These are phyloP conservation scores for Gastracanthus pulcherrimus DNA, from an alignment of 2,888 invertebrate genomes.

Conservation along the genomic window DNA sequence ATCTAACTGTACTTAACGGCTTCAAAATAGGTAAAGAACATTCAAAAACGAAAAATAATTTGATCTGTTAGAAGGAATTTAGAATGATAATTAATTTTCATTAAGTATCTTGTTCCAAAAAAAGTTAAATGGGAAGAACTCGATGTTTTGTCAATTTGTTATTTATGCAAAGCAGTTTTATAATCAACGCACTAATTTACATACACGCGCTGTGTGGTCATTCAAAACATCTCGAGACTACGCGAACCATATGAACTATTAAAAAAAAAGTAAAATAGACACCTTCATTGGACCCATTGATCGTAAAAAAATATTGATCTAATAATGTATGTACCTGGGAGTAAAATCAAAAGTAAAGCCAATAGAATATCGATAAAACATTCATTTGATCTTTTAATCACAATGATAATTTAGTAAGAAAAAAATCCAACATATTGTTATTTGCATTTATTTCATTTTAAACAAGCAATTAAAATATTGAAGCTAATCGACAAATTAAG, in stretches of 20 bases:
- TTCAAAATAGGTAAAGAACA: not conserved
- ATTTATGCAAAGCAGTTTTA: not conserved
- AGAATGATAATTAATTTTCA: not conserved
- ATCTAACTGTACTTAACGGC: not conserved
- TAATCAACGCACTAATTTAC: not conserved
- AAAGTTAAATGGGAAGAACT: not conserved
- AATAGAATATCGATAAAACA: too few species aligned
- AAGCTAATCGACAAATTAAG: too few species aligned
- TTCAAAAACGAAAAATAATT: not conserved
- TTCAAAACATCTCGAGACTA: not conserved
- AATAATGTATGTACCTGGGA: too few species aligned
- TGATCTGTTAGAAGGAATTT: too few species aligned
- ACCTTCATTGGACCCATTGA: too few species aligned
- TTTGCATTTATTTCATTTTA: not conserved
- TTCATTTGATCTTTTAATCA: too few species aligned
- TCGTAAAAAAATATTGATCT: too few species aligned
- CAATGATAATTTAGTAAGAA: too few species aligned
- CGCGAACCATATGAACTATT: too few species aligned
- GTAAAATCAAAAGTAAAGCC: too few species aligned
- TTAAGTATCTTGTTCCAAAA: not conserved
- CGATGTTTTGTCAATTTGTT: not conserved
- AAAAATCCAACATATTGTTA: too few species aligned
- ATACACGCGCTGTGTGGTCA: not conserved
- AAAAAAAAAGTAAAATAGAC: not conserved
- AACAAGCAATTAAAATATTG: not conserved